Evolutionary conservation across 1,140 invertebrate genomes (phyloP).

Genomic region (Leptoteleia sp.): DNA sequence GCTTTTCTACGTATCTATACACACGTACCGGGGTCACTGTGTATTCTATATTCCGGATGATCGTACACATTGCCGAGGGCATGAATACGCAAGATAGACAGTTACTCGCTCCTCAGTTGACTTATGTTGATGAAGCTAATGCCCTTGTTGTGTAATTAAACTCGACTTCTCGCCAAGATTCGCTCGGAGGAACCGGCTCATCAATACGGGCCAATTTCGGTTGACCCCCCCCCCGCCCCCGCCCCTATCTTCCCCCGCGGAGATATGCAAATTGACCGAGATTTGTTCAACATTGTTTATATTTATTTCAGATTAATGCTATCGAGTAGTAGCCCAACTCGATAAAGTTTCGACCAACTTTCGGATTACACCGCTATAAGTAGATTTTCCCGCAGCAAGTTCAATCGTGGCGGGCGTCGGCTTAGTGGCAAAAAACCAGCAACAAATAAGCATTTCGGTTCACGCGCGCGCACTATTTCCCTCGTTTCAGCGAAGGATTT

Average conservation of each 20-base stretch:
- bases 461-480: not conserved
- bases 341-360: not conserved
- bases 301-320: slow-evolving; percentile 37
- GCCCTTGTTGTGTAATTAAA: slow-evolving; percentile 56
- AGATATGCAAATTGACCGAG: slow-evolving; percentile 40
- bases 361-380: not conserved
- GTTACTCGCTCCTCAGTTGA: slow-evolving; percentile 46
- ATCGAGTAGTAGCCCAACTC: no score
- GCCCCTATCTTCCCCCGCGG: no score
- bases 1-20: slow-evolving; percentile 50
- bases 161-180: slow-evolving; percentile 27
- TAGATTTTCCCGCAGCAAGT: not conserved
- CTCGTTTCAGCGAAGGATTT: not conserved
- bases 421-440: not conserved
- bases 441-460: not conserved
- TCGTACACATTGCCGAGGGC: slow-evolving; percentile 28
- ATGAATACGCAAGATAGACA: slow-evolving; percentile 27
- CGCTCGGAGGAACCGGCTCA: slow-evolving; percentile 31
- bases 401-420: no score
- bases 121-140: slow-evolving; percentile 60
- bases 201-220: slow-evolving; percentile 51
- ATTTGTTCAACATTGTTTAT: slow-evolving; percentile 34
- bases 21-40: slow-evolving; percentile 40
- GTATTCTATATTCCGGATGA: slow-evolving; percentile 55
- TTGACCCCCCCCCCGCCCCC: no score